Conservation (phyloP, 37 sponge, comb jelly and placozoan genomes). For the Axinella damicornis region DNA sequence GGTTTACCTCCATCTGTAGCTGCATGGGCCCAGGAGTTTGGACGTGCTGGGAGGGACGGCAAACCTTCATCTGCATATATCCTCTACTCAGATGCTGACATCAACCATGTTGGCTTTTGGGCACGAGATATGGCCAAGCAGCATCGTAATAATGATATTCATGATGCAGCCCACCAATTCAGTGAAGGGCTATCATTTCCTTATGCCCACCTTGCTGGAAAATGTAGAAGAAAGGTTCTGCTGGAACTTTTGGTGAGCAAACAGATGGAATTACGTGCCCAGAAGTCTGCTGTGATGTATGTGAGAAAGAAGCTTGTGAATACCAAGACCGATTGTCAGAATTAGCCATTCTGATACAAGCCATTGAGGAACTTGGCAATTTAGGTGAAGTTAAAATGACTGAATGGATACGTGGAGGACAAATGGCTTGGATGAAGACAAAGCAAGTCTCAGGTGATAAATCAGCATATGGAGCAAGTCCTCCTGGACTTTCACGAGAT, state of each 20-base stretch:
- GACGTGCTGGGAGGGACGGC: slow-evolving; percentile 46
- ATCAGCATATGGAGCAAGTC: slow-evolving; percentile 12
- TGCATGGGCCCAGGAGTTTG: slow-evolving; percentile 41
- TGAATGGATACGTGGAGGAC: slow-evolving; percentile 34
- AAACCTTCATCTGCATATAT: slow-evolving; percentile 15
- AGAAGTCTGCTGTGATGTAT: slow-evolving; percentile 41
- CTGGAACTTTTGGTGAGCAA: slow-evolving; percentile 28
- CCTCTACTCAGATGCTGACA: slow-evolving; percentile 35
- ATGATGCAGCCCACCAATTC: too few species aligned
- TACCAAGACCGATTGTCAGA: not conserved
- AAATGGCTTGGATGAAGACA: slow-evolving; percentile 17
- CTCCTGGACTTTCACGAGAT: not conserved
- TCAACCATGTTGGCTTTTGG: slow-evolving; percentile 46
- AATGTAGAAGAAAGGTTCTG: slow-evolving; percentile 35
- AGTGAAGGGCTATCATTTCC: too few species aligned
- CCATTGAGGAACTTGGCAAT: slow-evolving; percentile 15
- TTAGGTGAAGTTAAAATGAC: slow-evolving; percentile 29
- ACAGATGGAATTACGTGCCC: not conserved
- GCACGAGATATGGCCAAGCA: slow-evolving; percentile 12
- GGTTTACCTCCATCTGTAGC: slow-evolving; percentile 30
- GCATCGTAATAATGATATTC: slow-evolving; percentile 11
- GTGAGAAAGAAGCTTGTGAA: not conserved
- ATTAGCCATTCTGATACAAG: slow-evolving; percentile 18
- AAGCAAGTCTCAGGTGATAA: not conserved
- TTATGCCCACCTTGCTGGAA: slow-evolving; percentile 28